These are phyloP conservation scores for Pao palembangensis DNA, from an alignment of 2,113 vertebrate species.

Conservation along the genomic window DNA sequence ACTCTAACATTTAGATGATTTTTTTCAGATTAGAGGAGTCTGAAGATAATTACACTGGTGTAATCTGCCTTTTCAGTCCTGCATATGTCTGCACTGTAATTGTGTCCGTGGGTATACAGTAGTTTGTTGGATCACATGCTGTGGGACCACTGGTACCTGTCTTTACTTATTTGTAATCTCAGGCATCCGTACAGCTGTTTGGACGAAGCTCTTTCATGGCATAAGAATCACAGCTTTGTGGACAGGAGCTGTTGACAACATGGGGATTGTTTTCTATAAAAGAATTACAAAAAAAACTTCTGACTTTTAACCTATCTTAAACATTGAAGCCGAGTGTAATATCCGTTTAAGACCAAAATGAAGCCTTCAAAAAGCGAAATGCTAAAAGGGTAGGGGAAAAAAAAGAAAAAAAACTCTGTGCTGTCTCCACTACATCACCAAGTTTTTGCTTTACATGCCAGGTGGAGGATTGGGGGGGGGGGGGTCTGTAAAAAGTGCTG, in stretches of 20 bases:
- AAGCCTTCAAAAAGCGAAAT: too few species aligned
- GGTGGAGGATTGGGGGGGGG: constrained; percentile 12
- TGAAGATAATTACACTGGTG: not conserved
- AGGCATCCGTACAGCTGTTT: too few species aligned
- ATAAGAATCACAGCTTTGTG: not conserved
- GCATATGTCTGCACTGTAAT: not conserved
- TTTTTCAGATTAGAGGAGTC: not conserved
- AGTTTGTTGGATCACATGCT: not conserved
- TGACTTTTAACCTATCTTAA: too few species aligned
- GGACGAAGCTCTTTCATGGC: not conserved
- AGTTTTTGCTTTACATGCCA: constrained; percentile 13
- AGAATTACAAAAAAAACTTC: too few species aligned
- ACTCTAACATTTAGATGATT: not conserved
- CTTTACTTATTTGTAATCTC: not conserved
- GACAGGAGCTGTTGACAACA: not conserved
- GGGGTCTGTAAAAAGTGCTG: constrained; percentile 41
- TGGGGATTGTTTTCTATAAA: too few species aligned
- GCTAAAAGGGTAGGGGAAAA: too few species aligned
- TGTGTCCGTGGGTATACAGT: not conserved
- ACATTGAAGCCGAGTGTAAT: too few species aligned
- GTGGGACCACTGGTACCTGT: not conserved
- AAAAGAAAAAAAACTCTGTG: too few species aligned
- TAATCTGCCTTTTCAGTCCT: not conserved
- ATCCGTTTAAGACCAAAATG: too few species aligned
- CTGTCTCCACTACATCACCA: too few species aligned